A percentile compares a stretch with the other conserved stretches of the same genome.
Evolutionary conservation across 2,888 invertebrate species (phyloP).

Genomic region (Drosophila conformis): DNA sequence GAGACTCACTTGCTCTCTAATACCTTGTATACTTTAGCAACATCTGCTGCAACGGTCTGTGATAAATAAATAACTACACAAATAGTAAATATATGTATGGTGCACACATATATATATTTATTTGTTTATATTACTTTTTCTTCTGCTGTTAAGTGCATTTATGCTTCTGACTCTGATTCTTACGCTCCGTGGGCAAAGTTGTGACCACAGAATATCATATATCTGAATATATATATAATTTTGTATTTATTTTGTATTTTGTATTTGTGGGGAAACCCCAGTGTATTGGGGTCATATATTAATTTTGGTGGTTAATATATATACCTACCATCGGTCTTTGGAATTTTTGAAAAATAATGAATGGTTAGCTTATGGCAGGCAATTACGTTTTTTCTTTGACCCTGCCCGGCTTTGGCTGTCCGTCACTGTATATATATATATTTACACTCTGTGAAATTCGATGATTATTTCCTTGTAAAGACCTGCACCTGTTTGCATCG

Average conservation of each 20-base stretch:
- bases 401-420: too few relatives aligned
- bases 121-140: slow-evolving; percentile 54
- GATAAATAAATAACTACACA: slow-evolving; percentile 53
- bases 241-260: too few relatives aligned
- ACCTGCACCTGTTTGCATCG: slow-evolving; percentile 73
- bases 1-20: background rate
- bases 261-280: too few relatives aligned
- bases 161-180: slow-evolving; percentile 46
- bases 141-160: slow-evolving; percentile 66
- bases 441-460: too few relatives aligned
- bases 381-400: too few relatives aligned
- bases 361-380: too few relatives aligned
- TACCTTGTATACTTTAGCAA: slow-evolving; percentile 5
- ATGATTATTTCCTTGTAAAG: background rate
- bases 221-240: background rate
- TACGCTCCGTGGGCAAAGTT: slow-evolving; percentile 50
- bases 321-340: too few relatives aligned
- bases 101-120: slow-evolving; percentile 4
- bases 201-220: slow-evolving; percentile 27
- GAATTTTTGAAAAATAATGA: too few relatives aligned
- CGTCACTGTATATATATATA: too few relatives aligned
- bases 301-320: too few relatives aligned
- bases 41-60: slow-evolving; percentile 18
- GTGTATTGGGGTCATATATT: too few relatives aligned
- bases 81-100: slow-evolving; percentile 4